A percentile compares a stretch with the other conserved stretches of the same genome.
phyloP scores from a whole-genome alignment of 2,113 vertebrate genomes.

The Albula goreensis region DNA sequence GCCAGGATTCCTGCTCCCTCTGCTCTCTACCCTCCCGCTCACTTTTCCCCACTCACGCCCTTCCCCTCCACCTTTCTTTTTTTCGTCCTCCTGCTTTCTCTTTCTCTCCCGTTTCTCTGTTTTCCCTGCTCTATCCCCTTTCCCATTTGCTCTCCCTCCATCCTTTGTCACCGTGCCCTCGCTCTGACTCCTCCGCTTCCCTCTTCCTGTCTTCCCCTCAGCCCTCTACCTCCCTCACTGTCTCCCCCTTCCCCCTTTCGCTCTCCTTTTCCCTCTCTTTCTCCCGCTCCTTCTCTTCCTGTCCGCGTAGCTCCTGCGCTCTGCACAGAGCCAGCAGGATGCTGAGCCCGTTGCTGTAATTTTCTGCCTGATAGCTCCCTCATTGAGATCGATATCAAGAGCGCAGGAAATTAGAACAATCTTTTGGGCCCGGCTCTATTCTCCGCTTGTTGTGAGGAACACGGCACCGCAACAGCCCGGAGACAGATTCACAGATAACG shows the following conservation, averaged over 20 bases:
- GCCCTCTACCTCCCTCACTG: slow-evolving; percentile 31
- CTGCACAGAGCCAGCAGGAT: slow-evolving; percentile 21
- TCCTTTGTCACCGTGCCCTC: slow-evolving; percentile 21
- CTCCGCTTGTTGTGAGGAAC: slow-evolving; percentile 32
- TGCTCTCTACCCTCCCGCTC: not conserved
- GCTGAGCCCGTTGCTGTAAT: slow-evolving; percentile 44
- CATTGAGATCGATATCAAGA: slow-evolving; percentile 56
- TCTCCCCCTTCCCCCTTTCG: not conserved
- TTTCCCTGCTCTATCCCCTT: slow-evolving; percentile 47
- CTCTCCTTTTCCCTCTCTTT: slow-evolving; percentile 5
- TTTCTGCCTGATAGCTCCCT: slow-evolving; percentile 54
- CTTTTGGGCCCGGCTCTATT: slow-evolving; percentile 49
- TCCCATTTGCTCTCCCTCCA: slow-evolving; percentile 31
- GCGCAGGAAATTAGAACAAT: slow-evolving; percentile 53
- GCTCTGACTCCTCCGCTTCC: not conserved
- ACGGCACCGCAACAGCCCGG: slow-evolving; percentile 19
- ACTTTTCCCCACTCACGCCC: not conserved
- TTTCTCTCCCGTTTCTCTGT: slow-evolving; percentile 52
- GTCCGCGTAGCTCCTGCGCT: slow-evolving; percentile 12
- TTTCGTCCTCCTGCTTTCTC: not conserved
- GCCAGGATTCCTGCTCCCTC: not conserved
- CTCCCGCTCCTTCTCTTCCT: slow-evolving; percentile 6
- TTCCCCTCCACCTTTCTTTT: slow-evolving; percentile 25
- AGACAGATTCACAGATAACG: slow-evolving; percentile 31
- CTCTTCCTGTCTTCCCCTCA: not conserved